Evolutionary conservation across 2,797 vertebrate species (phyloP).

Genomic region (Karalla daura): DNA sequence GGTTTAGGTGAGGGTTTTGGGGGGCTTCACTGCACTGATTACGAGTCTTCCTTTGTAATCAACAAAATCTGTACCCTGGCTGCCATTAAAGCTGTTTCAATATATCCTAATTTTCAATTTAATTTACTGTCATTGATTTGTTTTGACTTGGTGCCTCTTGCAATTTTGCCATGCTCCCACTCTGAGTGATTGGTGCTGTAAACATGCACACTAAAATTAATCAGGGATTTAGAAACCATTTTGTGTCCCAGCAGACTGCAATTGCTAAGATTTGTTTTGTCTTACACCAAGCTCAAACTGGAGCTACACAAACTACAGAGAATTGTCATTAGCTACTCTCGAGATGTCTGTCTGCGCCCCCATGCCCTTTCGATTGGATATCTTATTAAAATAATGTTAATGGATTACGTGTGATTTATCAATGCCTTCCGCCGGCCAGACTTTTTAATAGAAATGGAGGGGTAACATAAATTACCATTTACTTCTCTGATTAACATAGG

Average conservation of each 20-base stretch:
- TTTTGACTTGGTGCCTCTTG: slow-evolving; percentile 58
- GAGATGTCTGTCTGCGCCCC: slow-evolving; percentile 39
- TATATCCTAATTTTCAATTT: slow-evolving; percentile 65
- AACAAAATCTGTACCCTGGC: slow-evolving; percentile 44
- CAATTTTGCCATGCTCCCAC: slow-evolving; percentile 62
- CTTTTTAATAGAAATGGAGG: slow-evolving; percentile 16
- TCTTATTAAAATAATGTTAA: slow-evolving; percentile 69
- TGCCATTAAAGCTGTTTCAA: slow-evolving; percentile 65
- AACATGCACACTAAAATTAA: slow-evolving; percentile 63
- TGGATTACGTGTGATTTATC: slow-evolving; percentile 71
- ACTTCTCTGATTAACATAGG: slow-evolving; percentile 12
- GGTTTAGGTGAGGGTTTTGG: slow-evolving; percentile 33
- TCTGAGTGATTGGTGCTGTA: slow-evolving; percentile 53
- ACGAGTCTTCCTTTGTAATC: slow-evolving; percentile 62
- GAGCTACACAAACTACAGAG: slow-evolving; percentile 59
- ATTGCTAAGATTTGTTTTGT: slow-evolving; percentile 69
- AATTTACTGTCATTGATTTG: slow-evolving; percentile 80
- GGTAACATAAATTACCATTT: slow-evolving; percentile 34
- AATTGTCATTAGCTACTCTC: slow-evolving; percentile 66
- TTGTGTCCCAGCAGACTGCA: slow-evolving; percentile 37
- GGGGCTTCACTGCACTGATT: slow-evolving; percentile 27
- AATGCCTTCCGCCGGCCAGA: slow-evolving; percentile 35
- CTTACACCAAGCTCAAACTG: slow-evolving; percentile 42
- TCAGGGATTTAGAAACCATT: slow-evolving; percentile 69
- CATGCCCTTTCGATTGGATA: slow-evolving; percentile 59